phyloP scores from a whole-genome alignment of 2,113 vertebrate genomes.

The Holacanthus passer region DNA sequence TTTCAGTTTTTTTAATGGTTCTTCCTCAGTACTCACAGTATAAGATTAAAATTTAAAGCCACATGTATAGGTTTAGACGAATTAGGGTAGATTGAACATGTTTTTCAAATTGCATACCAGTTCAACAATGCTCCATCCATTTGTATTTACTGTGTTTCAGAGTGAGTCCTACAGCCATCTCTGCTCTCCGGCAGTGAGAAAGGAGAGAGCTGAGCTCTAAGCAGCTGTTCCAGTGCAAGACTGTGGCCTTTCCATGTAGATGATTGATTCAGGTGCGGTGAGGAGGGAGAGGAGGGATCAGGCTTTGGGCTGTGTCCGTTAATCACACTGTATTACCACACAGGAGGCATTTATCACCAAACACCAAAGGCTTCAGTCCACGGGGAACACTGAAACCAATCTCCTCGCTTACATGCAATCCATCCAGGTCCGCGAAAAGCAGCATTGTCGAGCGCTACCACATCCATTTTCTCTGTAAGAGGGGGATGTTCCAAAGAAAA shows the following conservation, averaged over 20 bases:
- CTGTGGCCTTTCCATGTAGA: slow-evolving; percentile 77
- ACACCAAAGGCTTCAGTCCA: slow-evolving; percentile 81
- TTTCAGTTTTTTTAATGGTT: not conserved
- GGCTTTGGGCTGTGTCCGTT: slow-evolving; percentile 81
- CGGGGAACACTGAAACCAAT: slow-evolving; percentile 80
- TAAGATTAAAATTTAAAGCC: not conserved
- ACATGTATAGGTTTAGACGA: not conserved
- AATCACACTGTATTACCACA: slow-evolving; percentile 84
- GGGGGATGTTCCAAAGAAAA: slow-evolving; percentile 55
- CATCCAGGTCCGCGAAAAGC: slow-evolving; percentile 75
- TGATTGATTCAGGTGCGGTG: slow-evolving; percentile 83
- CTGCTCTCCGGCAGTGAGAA: slow-evolving; percentile 41
- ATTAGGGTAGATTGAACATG: not conserved
- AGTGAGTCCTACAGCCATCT: slow-evolving; percentile 40
- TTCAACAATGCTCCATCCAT: slow-evolving; percentile 6
- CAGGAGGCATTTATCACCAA: slow-evolving; percentile 84
- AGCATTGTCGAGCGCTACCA: slow-evolving; percentile 56
- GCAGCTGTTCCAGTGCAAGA: slow-evolving; percentile 66
- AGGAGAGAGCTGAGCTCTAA: slow-evolving; percentile 48
- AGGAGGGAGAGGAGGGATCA: slow-evolving; percentile 71
- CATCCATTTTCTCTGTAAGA: slow-evolving; percentile 73
- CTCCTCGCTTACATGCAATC: slow-evolving; percentile 78
- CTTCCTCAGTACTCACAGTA: not conserved
- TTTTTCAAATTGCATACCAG: not conserved
- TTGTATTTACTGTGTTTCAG: slow-evolving; percentile 41